Conservation (phyloP, 2,113 vertebrate species). For the Columba livia region DNA sequence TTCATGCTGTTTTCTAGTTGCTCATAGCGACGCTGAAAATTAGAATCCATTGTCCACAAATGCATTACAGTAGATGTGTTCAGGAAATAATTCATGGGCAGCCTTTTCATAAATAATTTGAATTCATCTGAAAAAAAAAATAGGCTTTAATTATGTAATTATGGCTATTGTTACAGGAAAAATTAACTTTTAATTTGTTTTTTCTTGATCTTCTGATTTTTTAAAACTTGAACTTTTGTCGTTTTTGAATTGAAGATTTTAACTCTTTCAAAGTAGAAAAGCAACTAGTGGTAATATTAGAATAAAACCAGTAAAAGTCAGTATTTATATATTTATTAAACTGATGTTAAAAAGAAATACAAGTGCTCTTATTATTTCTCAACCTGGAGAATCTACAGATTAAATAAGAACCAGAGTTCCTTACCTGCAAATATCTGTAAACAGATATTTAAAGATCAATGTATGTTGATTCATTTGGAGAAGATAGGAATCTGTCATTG, state of each 20-base stretch:
- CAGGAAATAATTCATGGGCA: conserved; percentile 92
- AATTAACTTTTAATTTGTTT: not conserved
- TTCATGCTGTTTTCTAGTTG: conserved; percentile 91
- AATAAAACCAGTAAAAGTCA: not conserved
- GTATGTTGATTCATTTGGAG: not conserved
- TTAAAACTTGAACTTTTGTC: not conserved
- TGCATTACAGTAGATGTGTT: conserved; percentile 90
- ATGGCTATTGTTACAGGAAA: not conserved
- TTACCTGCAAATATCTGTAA: not conserved
- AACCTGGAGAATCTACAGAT: not conserved
- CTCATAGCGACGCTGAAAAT: conserved; percentile 91
- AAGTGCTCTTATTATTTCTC: not conserved
- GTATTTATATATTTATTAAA: not conserved
- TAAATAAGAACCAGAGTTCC: not conserved
- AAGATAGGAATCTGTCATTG: not conserved
- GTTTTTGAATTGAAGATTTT: not conserved
- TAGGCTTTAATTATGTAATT: not conserved
- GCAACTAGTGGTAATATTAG: not conserved
- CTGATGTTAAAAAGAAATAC: not conserved
- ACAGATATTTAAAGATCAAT: not conserved
- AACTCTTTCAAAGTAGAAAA: not conserved
- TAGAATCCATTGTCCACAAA: conserved; percentile 91
- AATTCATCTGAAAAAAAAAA: conserved; percentile 87
- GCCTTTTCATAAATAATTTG: conserved; percentile 90
- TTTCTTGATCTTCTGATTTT: not conserved